phyloP scores from a whole-genome alignment of 2,113 vertebrate genomes.

The Alectura lathami region DNA sequence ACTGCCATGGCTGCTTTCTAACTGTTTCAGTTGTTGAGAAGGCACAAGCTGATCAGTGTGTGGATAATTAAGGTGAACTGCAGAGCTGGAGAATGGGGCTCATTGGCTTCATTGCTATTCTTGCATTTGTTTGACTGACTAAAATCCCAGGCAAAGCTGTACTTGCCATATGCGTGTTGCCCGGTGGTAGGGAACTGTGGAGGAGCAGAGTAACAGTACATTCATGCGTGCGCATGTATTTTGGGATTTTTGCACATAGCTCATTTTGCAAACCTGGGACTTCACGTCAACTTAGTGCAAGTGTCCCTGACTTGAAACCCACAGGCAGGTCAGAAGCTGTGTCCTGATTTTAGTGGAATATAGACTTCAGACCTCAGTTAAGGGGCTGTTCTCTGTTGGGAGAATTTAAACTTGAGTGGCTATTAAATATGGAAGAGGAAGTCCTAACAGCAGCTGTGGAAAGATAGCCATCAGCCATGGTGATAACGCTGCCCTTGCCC shows the following conservation, averaged over 20 bases:
- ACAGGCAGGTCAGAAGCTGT: not conserved
- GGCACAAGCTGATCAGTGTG: not conserved
- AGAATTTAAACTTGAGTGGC: not conserved
- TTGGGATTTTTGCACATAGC: not conserved
- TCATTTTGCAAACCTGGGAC: not conserved
- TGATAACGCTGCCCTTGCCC: not conserved
- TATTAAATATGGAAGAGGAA: not conserved
- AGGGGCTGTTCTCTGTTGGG: not conserved
- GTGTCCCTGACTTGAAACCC: not conserved
- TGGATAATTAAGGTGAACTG: not conserved
- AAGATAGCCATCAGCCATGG: not conserved
- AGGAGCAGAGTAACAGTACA: not conserved
- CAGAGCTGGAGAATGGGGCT: not conserved
- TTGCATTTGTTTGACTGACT: not conserved
- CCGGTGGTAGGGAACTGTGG: not conserved
- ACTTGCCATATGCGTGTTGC: accelerated
- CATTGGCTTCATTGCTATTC: not conserved
- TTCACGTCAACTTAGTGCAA: not conserved
- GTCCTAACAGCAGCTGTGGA: not conserved
- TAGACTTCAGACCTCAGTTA: not conserved
- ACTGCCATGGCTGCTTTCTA: not conserved
- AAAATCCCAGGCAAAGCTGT: not conserved
- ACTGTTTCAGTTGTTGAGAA: not conserved
- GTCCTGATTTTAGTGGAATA: not conserved
- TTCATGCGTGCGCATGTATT: not conserved